Conservation (phyloP, 2,888 invertebrate species). For the Parthenolecanium corni region DNA sequence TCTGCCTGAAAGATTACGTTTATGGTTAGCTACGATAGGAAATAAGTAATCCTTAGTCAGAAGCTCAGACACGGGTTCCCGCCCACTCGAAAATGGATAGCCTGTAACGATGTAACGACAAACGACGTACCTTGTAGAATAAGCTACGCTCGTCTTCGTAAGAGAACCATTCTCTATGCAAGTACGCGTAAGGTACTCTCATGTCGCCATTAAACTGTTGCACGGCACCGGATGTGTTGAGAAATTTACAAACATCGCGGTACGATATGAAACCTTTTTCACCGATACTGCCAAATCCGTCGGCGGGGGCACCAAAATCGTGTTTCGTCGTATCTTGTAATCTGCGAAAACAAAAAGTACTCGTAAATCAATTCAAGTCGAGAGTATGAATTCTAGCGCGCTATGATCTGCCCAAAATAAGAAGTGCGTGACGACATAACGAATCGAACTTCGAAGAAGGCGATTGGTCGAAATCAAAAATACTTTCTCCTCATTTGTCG, state of each 20-base stretch:
- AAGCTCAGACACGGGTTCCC: too few relatives aligned
- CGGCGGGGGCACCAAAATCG: conserved; percentile 41
- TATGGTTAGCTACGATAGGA: too few relatives aligned
- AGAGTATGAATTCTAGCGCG: too few relatives aligned
- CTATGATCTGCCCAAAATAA: too few relatives aligned
- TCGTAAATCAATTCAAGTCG: too few relatives aligned
- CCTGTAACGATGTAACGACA: too few relatives aligned
- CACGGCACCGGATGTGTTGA: conserved; percentile 44
- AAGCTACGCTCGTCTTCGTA: conserved; percentile 64
- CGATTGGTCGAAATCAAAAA: too few relatives aligned
- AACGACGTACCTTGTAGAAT: conserved; percentile 47
- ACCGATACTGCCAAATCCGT: conserved; percentile 56
- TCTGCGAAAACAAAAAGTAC: conserved; percentile 39
- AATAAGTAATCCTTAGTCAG: too few relatives aligned
- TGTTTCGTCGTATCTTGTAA: conserved; percentile 49
- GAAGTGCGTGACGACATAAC: too few relatives aligned
- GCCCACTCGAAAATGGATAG: too few relatives aligned
- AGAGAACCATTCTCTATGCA: conserved; percentile 65
- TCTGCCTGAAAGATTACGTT: conserved; percentile 42
- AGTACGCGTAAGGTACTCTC: conserved; percentile 64
- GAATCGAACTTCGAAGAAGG: too few relatives aligned
- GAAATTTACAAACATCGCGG: conserved; percentile 56
- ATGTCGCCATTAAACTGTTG: conserved; percentile 54
- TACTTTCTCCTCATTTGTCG: too few relatives aligned
- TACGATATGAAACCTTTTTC: conserved; percentile 57